Base-by-base conservation (phyloP, 2,888 invertebrate species). In the Agriopis marginaria region DNA sequence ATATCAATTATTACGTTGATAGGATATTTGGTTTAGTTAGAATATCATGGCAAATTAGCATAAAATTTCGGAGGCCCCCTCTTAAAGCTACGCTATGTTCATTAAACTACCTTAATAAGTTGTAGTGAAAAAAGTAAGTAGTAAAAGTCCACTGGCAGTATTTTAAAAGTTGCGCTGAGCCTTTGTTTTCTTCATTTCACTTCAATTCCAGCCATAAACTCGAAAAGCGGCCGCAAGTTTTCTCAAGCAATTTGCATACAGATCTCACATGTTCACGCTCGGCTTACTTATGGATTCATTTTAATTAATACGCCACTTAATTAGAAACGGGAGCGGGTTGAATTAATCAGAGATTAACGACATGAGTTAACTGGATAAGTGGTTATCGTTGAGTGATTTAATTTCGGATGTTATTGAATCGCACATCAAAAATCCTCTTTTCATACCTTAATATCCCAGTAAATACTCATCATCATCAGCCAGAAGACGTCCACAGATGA, bases 281-380 rank as follows among this genome's bases (percentile, higher is more conserved):
- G 49, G 59, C 62, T 65, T 69, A 61, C 50, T 55, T 65, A 64
- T 61, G 69, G 64, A 68, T 69, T 68, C 65, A 53, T 65, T 69
- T 53, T 69, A 69, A 69, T 69, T 69, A 69, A 62, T 62, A 32
- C 62, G 64, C 58, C 45, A 58, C 42, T 65, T 54, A 60, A 68
- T 68, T 64, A 65, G 53, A 65, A 56, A 42, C 49, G 42, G 12
- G 63, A 45, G 11, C 55, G 17, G 62, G 39, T 50, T 56, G 51
- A 51, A 66, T 66, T 66, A 60, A 60, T 61, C 44, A 23, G 42
- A 53, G 60, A 54, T 61, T 66, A 54, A 49, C 62, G 56, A 17
- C 56, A 17, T 45, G 49, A 53, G 60, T 32, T 40, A 42, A 51
- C 39, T 47, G 54, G 39, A 60, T 53, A 39, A 60, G 49, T 60